A percentile compares a stretch with the other conserved stretches of the same genome.
phyloP scores from a whole-genome alignment of 2,888 invertebrate genomes.

The Glyphotaelius pellucidus region DNA sequence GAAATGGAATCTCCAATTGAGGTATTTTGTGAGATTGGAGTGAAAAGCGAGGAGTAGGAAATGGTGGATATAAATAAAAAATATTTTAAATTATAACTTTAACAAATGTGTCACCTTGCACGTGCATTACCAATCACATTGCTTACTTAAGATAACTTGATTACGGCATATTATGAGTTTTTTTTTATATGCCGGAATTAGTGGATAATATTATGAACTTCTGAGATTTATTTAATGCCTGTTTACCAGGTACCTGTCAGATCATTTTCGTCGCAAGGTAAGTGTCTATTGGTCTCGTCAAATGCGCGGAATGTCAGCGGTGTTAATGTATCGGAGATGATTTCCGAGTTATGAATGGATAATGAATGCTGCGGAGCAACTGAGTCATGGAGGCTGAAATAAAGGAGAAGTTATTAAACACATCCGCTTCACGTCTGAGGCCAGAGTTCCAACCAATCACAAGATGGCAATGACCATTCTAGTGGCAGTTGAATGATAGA shows the following conservation, averaged over 20 bases:
- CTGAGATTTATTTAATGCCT: not conserved
- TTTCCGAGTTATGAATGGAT: constrained; percentile 27
- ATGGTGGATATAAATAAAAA: not conserved
- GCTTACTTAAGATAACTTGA: not conserved
- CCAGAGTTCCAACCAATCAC: not conserved
- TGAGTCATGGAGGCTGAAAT: constrained; percentile 27
- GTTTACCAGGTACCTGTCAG: not conserved
- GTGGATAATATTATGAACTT: not conserved
- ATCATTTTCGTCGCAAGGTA: not conserved
- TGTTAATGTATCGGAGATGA: constrained; percentile 22
- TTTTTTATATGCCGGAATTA: not conserved
- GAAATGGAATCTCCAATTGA: too few species aligned
- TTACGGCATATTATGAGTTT: not conserved
- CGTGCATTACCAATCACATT: not conserved
- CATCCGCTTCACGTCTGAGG: constrained; percentile 21
- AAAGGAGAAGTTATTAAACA: constrained; percentile 14
- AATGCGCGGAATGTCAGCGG: constrained; percentile 3
- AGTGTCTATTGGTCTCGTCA: not conserved
- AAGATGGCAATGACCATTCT: not conserved
- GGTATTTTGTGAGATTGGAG: too few species aligned
- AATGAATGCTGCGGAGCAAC: not conserved
- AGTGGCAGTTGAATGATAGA: not conserved
- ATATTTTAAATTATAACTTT: not conserved
- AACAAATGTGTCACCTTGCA: not conserved
- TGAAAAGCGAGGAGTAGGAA: too few species aligned